Evolutionary conservation across 2,888 invertebrate genomes (phyloP).

Genomic region (Pegoplata infirma): DNA sequence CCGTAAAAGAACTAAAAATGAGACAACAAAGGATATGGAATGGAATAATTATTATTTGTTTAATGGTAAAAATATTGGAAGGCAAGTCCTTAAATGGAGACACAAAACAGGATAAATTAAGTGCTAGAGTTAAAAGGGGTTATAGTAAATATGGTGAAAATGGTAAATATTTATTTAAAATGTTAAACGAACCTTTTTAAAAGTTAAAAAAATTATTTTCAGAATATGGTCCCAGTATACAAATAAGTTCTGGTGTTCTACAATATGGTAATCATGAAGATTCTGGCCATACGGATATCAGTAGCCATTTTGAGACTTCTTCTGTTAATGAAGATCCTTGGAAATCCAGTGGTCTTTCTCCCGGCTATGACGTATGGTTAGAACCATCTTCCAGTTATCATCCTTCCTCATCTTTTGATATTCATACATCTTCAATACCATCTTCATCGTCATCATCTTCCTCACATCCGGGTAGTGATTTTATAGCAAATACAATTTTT

Average conservation of each 20-base stretch:
- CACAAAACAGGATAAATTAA: not conserved
- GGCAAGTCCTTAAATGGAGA: not conserved
- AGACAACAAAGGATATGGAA: slow-evolving; percentile 7
- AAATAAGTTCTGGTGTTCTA: slow-evolving; percentile 69
- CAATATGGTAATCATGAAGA: slow-evolving; percentile 61
- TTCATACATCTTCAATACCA: not conserved
- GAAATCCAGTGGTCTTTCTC: slow-evolving; percentile 33
- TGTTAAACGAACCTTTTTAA: not conserved
- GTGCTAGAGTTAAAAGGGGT: slow-evolving; percentile 56
- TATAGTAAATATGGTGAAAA: slow-evolving; percentile 54
- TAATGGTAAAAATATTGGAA: not conserved
- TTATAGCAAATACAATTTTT: slow-evolving; percentile 12
- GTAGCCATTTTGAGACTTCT: slow-evolving; percentile 15
- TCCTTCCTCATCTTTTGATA: not conserved
- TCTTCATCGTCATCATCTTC: too few relatives aligned
- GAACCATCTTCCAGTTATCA: slow-evolving; percentile 37
- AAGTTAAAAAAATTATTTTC: not conserved
- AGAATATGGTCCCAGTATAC: slow-evolving; percentile 68
- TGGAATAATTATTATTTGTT: slow-evolving; percentile 27
- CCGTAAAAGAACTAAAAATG: not conserved
- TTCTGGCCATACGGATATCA: not conserved
- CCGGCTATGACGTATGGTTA: slow-evolving; percentile 55
- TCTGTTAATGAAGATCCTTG: slow-evolving; percentile 30
- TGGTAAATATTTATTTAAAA: slow-evolving; percentile 56
- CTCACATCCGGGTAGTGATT: slow-evolving; percentile 2